Base-by-base conservation (phyloP, 2,888 invertebrate genomes). In the Netelia melanura region DNA sequence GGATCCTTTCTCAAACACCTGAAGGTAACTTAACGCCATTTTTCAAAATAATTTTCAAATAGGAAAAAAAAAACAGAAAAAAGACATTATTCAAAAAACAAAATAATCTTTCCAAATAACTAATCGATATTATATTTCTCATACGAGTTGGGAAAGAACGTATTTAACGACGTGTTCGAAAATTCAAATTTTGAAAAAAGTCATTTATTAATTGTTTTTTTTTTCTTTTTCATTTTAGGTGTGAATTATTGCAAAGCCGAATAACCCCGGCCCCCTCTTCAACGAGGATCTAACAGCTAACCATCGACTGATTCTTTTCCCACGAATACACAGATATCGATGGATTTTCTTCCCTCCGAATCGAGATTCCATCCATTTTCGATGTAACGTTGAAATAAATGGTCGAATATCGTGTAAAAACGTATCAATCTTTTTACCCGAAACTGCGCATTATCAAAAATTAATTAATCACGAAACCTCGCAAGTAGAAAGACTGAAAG, bases 191-290 rank as follows among this genome's bases (percentile, higher is more conserved):
- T 56, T 17, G 43, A 23, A 48, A 6, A 56, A 17, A 8, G 44
- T 14, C 52, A 43, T 43, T 65, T 44, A 17, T 54, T 14, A n/a
- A 54, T 14, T 8, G 25, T 70, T 70, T 62, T 65, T 83, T 23
- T 71, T 83, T 85, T 1, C 0, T 38, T 38, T 38, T 38, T 38
- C 6, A 6, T 82, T 87, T 65, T 68, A 90, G 90, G 67, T 43
- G 21, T 21, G 21, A 1, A 1, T 0, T 90, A 91, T 61, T 90
- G 91, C 85, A 74, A 38, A 52, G 10, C 43, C 21, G 90, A 91
- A 67, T 90, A 77, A 85, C 44, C 17, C 17, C 9, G 44, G 14
- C 21, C n/a, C n/a, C 38, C 23, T 56, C 25, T 30, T 0, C 48
- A 62, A 21, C 48, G 61, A 80, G 30, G 30, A 48, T 30, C 54